phyloP scores from a whole-genome alignment of 2,888 invertebrate genomes.

The Hyposoter didymator region DNA sequence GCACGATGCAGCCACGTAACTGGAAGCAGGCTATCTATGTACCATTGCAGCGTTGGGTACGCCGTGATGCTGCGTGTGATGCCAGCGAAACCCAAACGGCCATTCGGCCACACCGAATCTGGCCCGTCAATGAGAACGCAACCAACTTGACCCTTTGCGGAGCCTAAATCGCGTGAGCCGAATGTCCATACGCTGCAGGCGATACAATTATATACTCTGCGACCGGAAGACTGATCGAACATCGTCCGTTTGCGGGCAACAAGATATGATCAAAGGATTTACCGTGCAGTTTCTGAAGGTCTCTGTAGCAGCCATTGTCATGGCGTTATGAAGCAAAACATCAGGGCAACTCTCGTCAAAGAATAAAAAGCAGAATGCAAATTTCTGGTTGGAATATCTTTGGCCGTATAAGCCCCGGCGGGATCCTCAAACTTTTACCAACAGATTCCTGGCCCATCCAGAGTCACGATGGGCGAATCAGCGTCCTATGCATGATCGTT shows the following conservation, averaged over 20 bases:
- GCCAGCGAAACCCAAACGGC: conserved; percentile 38
- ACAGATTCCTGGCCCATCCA: background rate
- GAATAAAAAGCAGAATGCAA: background rate
- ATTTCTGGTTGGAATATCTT: background rate
- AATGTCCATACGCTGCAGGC: background rate
- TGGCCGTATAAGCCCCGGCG: background rate
- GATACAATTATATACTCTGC: background rate
- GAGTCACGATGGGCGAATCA: conserved; percentile 2
- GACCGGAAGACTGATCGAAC: background rate
- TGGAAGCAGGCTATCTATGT: conserved; percentile 47
- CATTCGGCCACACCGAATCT: conserved; percentile 19
- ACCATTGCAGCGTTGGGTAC: conserved; percentile 21
- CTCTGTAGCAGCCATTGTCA: background rate
- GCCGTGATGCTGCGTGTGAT: conserved; percentile 28
- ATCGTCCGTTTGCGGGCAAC: background rate
- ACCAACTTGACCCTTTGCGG: conserved; percentile 1
- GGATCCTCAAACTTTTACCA: conserved; percentile 5
- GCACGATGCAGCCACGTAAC: conserved; percentile 55
- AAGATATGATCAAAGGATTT: conserved; percentile 10
- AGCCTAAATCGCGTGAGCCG: background rate
- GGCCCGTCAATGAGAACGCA: conserved; percentile 16
- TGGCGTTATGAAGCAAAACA: background rate
- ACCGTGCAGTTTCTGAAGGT: background rate
- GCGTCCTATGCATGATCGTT: conserved; percentile 29
- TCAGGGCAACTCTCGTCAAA: background rate